Conservation (phyloP, 1,140 invertebrate species). For the Hyles vespertilio region DNA sequence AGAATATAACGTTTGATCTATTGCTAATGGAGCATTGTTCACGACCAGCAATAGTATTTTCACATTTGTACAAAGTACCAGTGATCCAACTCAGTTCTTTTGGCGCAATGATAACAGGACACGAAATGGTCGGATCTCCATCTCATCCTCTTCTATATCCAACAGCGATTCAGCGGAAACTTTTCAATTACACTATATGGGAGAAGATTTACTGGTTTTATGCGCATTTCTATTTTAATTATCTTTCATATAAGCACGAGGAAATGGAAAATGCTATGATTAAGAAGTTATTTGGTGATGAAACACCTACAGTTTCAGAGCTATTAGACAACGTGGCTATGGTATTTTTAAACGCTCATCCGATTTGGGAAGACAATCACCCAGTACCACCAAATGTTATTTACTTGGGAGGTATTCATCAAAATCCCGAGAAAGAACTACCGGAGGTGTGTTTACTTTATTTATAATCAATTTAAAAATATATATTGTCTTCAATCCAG, state of each 20-base stretch:
- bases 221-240: constrained; percentile 10
- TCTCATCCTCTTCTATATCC: constrained; percentile 28
- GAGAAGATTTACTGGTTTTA: constrained; percentile 27
- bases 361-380: constrained; percentile 49
- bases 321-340: constrained; percentile 69
- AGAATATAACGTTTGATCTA: constrained; percentile 36
- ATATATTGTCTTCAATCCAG: too few relatives aligned
- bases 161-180: constrained; percentile 11
- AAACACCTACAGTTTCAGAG: constrained; percentile 49
- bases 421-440: constrained; percentile 44
- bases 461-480: too few relatives aligned
- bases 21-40: constrained; percentile 38
- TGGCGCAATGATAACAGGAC: constrained; percentile 13
- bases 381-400: constrained; percentile 65
- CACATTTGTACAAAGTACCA: constrained; percentile 51
- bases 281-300: constrained; percentile 4
- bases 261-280: background rate
- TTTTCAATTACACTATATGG: constrained; percentile 25
- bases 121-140: constrained; percentile 23
- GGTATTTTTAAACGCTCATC: constrained; percentile 71
- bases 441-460: constrained; percentile 20
- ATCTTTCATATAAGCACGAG: too few relatives aligned
- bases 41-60: constrained; percentile 30
- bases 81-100: constrained; percentile 36
- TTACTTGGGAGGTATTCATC: constrained; percentile 66